Conservation (phyloP, 2,113 vertebrate species). For the Heterocephalus glaber region DNA sequence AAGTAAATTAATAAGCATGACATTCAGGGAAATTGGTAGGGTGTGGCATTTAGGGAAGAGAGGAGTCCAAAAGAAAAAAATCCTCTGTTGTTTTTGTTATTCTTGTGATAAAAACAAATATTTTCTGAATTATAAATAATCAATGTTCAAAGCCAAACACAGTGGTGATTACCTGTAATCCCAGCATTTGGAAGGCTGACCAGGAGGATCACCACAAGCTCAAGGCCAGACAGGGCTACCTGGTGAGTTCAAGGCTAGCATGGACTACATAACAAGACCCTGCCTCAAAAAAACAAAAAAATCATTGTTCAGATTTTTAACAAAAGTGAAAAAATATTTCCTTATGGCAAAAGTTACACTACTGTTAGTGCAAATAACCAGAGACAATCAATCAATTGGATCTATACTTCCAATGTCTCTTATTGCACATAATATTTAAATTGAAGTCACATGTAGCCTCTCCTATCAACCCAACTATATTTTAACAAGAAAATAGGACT, state of each 20-base stretch:
- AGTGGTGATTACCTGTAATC: not conserved
- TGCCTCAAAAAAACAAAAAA: not conserved
- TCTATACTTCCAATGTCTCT: not conserved
- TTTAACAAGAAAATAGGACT: not conserved
- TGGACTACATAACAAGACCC: not conserved
- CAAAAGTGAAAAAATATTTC: not conserved
- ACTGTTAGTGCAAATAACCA: not conserved
- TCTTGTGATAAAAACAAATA: not conserved
- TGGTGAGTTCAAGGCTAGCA: not conserved
- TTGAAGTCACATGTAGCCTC: not conserved
- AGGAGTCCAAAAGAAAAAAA: not conserved
- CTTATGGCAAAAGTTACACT: not conserved
- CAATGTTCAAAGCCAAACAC: not conserved
- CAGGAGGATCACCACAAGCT: not conserved
- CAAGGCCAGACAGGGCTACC: not conserved
- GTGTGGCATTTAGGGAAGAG: not conserved
- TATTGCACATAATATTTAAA: not conserved
- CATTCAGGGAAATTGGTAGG: not conserved
- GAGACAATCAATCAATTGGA: not conserved
- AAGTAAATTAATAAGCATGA: not conserved
- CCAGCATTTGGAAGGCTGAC: not conserved
- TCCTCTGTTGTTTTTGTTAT: not conserved
- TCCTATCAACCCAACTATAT: not conserved
- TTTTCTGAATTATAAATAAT: not conserved
- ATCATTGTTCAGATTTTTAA: not conserved